Evolutionary conservation across 2,888 invertebrate genomes (phyloP), one percentile per base, ranked within the genome.

Genomic region (Sarcophaga variegata): DNA sequence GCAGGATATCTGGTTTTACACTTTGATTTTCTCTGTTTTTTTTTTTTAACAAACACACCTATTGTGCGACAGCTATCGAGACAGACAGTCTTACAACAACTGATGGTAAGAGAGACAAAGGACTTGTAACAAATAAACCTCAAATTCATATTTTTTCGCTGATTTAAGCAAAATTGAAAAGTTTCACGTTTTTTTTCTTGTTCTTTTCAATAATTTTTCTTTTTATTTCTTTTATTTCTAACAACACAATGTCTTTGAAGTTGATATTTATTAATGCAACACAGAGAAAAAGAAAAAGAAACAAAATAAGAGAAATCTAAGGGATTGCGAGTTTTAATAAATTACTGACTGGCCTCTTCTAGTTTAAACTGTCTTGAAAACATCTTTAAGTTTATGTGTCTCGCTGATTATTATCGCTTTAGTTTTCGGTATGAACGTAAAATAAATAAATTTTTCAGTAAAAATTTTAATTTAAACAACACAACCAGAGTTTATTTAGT

Each of bases 371-470:
- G 49, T 22, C 12, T 17, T 22, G 22, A 70, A 83, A 72, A 67
- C 78, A 82, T 76, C 84, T 87, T 82, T 67, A 84, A 87, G 87
- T 87, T 88, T 88, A 88, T 88, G 78, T 85, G 88, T 88, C 88
- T 88, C 86, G 85, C 72, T 77, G 88, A 88, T 88, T 67, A 37
- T 27, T 81, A 88, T 88, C 88, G 47, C n/a, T 71, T 45, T 54
- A 54, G 62, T 62, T 54, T 74, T 67, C 37, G 37, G 54, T 54
- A 17, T 54, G 54, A 66, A 72, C 37, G 10, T 0, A 37, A 37
- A 37, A 27, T 59, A 66, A 79, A 84, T 84, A 87, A 87, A 84
- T 87, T 83, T 81, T 81, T 71, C 14, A 5, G 66, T n/a, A 27
- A 37, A 76, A 79, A 47, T 69, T 81, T 79, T 82, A 76, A 84